phyloP scores from a whole-genome alignment of 2,797 vertebrate genomes.

The Ispidina picta region DNA sequence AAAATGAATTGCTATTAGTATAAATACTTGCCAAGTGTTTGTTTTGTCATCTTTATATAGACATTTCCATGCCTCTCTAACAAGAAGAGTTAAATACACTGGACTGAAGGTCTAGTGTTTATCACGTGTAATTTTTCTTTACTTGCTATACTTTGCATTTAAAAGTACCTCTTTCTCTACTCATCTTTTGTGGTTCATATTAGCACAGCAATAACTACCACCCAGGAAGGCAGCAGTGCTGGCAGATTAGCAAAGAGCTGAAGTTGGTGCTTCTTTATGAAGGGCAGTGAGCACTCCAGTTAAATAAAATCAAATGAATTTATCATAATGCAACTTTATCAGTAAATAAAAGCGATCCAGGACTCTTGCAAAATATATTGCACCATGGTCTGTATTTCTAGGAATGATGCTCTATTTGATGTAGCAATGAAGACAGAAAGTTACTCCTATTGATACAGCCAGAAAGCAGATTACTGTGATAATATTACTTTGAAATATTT shows the following conservation, averaged over 20 bases:
- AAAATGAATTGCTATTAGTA: neutral
- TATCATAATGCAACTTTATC: neutral
- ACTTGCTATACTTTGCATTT: neutral
- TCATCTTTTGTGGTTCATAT: neutral
- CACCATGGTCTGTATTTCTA: neutral
- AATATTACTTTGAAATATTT: neutral
- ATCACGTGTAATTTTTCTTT: neutral
- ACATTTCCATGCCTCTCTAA: neutral
- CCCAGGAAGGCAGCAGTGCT: neutral
- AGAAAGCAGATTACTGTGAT: neutral
- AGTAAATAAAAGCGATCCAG: neutral
- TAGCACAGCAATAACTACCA: neutral
- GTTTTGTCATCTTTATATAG: neutral
- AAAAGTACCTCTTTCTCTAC: neutral
- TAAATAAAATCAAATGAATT: neutral
- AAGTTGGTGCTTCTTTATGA: neutral
- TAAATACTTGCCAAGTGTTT: neutral
- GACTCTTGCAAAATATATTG: neutral
- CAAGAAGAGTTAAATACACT: neutral
- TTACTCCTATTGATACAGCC: neutral
- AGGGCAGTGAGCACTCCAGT: neutral
- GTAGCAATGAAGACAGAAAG: neutral
- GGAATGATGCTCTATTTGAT: neutral
- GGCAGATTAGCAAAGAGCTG: neutral
- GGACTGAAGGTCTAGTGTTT: neutral